Base-by-base conservation (phyloP, 2,113 vertebrate genomes). In the Pseudorhombus dupliciocellatus region DNA sequence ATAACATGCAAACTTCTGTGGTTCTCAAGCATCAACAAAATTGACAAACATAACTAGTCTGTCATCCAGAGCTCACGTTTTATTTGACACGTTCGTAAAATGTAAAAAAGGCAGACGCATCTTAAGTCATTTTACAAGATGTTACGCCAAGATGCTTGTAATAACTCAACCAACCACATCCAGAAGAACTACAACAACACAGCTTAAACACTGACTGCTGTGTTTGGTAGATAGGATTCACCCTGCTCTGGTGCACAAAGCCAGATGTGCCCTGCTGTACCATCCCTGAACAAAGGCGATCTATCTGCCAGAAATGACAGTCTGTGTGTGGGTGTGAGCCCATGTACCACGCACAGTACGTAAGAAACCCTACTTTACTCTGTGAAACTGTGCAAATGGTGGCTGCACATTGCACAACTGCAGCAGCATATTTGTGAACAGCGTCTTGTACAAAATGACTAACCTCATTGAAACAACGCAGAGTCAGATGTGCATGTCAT, bases 231-330 rank as follows among this genome's bases (percentile, higher is more conserved):
- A 46, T 42, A 66, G 73, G 72, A 76, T 24, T 52, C 63, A 63
- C 63, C 40, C 75, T 77, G 57, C 65, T 60, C 50, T 66, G 66
- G 46, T 70, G 25, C 79, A 85, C 67, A 79, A 86, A 73, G 84
- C 80, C 84, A 87, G 75, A 90, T 84, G 88, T 88, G 81, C 78
- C 80, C 81, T 63, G 73, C 44, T 75, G 74, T 83, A 76, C 80
- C 79, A 80, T 83, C 83, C 77, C 77, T 73, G 81, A 70, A 89
- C 89, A 88, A 87, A 90, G 86, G 80, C 71, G 25, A 76, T 83
- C 77, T 79, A 84, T 88, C 74, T 77, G 48, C 70, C 65, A 69
- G 59, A 83, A 66, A 81, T 68, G 73, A 75, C 71, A 79, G 81
- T 72, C 60, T 84, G 76, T 10, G 6, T 80, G 80, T 58, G 74